Evolutionary conservation across 2,113 vertebrate genomes (phyloP).

Genomic region (Dasypus novemcinctus): DNA sequence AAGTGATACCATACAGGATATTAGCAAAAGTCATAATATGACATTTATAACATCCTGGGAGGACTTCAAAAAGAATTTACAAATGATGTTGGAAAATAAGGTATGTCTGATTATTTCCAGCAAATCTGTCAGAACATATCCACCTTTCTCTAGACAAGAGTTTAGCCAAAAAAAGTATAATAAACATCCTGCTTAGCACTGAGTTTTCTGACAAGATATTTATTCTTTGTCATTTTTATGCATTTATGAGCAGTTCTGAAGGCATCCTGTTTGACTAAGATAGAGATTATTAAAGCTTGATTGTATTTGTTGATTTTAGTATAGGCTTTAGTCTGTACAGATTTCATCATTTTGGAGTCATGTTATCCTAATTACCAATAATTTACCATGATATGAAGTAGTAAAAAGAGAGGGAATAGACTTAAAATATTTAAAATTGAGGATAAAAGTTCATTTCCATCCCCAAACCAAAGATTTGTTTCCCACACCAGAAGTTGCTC

Average conservation of each 20-base stretch:
- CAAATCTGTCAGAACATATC: not conserved
- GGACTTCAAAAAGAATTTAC: not conserved
- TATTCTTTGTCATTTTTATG: conserved; percentile 55
- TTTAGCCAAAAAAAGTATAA: not conserved
- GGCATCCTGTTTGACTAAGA: not conserved
- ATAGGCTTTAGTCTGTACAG: not conserved
- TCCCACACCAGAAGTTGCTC: not conserved
- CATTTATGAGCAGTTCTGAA: conserved; percentile 21
- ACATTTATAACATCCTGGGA: not conserved
- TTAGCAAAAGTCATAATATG: not conserved
- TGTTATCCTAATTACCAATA: conserved; percentile 33
- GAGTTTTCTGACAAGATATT: not conserved
- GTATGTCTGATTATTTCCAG: conserved; percentile 15
- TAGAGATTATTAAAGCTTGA: conserved; percentile 4
- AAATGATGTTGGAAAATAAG: conserved; percentile 41
- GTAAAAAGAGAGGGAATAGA: not conserved
- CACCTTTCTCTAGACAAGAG: not conserved
- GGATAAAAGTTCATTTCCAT: conserved; percentile 28
- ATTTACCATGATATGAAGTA: conserved; percentile 37
- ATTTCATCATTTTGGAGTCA: conserved; percentile 9
- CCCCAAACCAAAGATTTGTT: conserved; percentile 33
- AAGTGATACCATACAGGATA: not conserved
- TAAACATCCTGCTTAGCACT: not conserved
- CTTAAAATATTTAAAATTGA: conserved; percentile 15
- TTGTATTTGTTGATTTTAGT: conserved; percentile 46